Conservation (phyloP, 2,888 invertebrate species). For the Campoplex capitator region DNA sequence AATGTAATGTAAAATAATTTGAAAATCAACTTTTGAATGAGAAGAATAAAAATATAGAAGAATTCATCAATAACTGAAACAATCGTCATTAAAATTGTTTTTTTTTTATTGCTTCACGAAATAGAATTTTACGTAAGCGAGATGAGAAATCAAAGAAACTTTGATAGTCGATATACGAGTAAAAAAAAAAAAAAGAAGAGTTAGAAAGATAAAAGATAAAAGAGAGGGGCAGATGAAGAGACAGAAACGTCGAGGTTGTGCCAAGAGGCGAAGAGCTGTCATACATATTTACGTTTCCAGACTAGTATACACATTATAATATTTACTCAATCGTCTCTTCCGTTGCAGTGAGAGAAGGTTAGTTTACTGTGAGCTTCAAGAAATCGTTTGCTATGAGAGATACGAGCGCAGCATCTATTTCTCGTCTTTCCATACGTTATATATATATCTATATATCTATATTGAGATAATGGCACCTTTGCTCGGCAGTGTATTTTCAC, state of each 20-base stretch:
- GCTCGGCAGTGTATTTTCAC: slow-evolving; percentile 17
- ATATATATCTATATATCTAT: background rate
- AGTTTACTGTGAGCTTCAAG: slow-evolving; percentile 53
- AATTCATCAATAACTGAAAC: too few relatives aligned
- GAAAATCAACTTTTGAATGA: too few relatives aligned
- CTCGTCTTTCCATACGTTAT: background rate
- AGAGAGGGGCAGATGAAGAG: slow-evolving; percentile 3
- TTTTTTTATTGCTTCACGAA: too few relatives aligned
- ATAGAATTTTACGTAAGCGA: too few relatives aligned
- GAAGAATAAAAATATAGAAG: too few relatives aligned
- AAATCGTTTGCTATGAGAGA: slow-evolving; percentile 52
- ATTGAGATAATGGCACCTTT: slow-evolving; percentile 37
- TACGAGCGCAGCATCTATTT: background rate
- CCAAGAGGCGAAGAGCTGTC: slow-evolving; percentile 52
- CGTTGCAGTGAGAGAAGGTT: slow-evolving; percentile 59
- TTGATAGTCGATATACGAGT: background rate
- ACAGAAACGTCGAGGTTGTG: slow-evolving; percentile 65
- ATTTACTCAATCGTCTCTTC: slow-evolving; percentile 66
- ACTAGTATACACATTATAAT: slow-evolving; percentile 64
- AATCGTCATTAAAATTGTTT: too few relatives aligned
- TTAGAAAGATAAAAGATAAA: slow-evolving; percentile 9
- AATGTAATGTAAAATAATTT: too few relatives aligned
- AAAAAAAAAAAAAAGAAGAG: too few relatives aligned
- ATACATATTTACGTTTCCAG: slow-evolving; percentile 64
- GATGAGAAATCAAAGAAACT: background rate